These are phyloP conservation scores for Oophaga pumilio DNA, from an alignment of 2,113 vertebrate species.

Conservation along the genomic window DNA sequence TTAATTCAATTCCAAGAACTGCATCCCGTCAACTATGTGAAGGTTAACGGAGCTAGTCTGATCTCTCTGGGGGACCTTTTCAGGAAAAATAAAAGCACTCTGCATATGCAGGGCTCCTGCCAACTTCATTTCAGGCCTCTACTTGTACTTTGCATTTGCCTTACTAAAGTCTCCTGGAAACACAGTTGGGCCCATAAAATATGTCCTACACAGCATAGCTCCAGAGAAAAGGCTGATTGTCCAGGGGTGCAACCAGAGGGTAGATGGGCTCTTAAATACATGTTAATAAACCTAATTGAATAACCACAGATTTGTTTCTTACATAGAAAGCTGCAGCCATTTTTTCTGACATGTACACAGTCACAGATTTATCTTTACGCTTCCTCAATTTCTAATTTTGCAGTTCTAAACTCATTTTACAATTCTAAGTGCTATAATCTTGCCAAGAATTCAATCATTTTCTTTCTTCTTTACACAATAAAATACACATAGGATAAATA, in stretches of 20 bases:
- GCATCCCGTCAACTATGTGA: conserved; percentile 36
- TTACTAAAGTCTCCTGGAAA: conserved; percentile 45
- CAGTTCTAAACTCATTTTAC: background rate
- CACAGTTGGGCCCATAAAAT: conserved; percentile 3
- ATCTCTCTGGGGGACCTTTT: conserved; percentile 50
- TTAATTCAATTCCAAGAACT: conserved; percentile 56
- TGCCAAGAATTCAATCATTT: too few species aligned
- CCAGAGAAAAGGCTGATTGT: background rate
- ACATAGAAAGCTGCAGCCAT: background rate
- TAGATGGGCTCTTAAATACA: background rate
- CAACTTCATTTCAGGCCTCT: conserved; percentile 30
- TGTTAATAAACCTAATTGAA: background rate
- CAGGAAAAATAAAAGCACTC: conserved; percentile 36
- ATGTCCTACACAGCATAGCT: conserved; percentile 16
- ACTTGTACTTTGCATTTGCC: conserved; percentile 9
- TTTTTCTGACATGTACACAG: background rate
- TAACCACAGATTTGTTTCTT: background rate
- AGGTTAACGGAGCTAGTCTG: conserved; percentile 49
- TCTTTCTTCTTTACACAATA: too few species aligned
- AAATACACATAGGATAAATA: too few species aligned
- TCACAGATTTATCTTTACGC: background rate
- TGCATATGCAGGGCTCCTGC: conserved; percentile 19
- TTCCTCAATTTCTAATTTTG: background rate
- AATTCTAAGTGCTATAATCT: background rate
- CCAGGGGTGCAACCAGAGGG: background rate